A percentile compares a stretch with the other conserved stretches of the same genome.
These are phyloP conservation scores for Rhingia rostrata DNA, from an alignment of 2,888 invertebrate genomes.

Conservation along the genomic window DNA sequence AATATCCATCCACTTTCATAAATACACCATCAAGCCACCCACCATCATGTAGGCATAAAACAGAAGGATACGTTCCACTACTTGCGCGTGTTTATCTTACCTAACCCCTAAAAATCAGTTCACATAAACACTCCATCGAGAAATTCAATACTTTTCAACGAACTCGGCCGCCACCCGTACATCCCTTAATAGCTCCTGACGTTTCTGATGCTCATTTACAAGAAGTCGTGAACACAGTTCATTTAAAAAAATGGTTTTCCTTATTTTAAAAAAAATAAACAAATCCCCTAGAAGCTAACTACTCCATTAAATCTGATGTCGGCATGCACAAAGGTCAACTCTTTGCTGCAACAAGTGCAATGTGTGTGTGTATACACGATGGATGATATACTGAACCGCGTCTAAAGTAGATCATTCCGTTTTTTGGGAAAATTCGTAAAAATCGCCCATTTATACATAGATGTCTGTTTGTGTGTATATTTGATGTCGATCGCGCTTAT, in stretches of 20 bases:
- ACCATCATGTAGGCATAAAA: neutral
- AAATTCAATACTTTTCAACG: slow-evolving; percentile 51
- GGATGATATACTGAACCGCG: slow-evolving; percentile 9
- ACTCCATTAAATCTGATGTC: slow-evolving; percentile 24
- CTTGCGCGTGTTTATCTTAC: slow-evolving; percentile 1
- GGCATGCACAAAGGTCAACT: slow-evolving; percentile 44
- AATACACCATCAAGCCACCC: too few relatives aligned
- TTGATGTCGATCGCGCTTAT: slow-evolving; percentile 23
- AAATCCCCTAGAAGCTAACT: slow-evolving; percentile 5
- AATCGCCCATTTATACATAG: neutral
- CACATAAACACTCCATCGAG: slow-evolving; percentile 45
- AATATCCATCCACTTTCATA: too few relatives aligned
- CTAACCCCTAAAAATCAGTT: slow-evolving; percentile 30
- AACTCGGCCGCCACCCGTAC: slow-evolving; percentile 15
- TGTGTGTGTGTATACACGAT: neutral
- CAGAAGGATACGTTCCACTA: neutral
- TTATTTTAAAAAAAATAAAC: slow-evolving; percentile 31
- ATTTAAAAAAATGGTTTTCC: slow-evolving; percentile 12
- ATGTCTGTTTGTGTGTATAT: neutral
- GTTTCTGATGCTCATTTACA: slow-evolving; percentile 23
- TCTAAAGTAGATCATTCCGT: slow-evolving; percentile 24
- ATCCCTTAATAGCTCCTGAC: slow-evolving; percentile 24
- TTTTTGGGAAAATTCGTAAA: slow-evolving; percentile 31
- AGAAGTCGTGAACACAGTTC: slow-evolving; percentile 3
- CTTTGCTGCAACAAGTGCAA: slow-evolving; percentile 28